Conservation (phyloP, 2,797 vertebrate species). For the Choloepus didactylus region DNA sequence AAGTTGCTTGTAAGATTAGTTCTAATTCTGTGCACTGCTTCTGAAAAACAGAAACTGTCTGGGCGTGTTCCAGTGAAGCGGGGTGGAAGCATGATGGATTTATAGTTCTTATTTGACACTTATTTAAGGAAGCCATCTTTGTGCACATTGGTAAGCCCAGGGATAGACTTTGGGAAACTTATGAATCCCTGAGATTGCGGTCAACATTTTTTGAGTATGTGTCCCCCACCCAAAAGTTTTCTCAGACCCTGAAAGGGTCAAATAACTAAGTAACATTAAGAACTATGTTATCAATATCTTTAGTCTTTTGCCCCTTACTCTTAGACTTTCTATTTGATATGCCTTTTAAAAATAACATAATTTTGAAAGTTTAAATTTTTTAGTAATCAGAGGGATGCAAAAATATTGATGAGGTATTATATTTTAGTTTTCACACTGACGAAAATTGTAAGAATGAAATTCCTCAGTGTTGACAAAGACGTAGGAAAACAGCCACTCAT, state of each 20-base stretch:
- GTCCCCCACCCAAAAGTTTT: background rate
- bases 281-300: background rate
- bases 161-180: background rate
- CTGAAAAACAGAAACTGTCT: constrained; percentile 7
- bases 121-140: background rate
- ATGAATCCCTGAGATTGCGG: background rate
- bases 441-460: constrained; percentile 12
- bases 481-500: background rate
- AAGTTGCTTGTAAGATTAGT: constrained; percentile 12
- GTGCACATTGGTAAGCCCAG: background rate
- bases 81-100: background rate
- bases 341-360: background rate
- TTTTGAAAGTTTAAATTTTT: constrained; percentile 46
- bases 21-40: constrained; percentile 49
- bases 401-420: background rate
- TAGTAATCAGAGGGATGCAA: constrained; percentile 6
- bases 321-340: background rate
- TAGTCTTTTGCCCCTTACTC: background rate
- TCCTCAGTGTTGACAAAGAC: background rate
- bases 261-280: background rate
- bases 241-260: background rate
- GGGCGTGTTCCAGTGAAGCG: background rate
- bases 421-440: background rate
- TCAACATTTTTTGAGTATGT: background rate
- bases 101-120: background rate